Evolutionary conservation across 2,797 vertebrate species (phyloP), one percentile per base, ranked within the genome.

Genomic region (Alosa sapidissima): DNA sequence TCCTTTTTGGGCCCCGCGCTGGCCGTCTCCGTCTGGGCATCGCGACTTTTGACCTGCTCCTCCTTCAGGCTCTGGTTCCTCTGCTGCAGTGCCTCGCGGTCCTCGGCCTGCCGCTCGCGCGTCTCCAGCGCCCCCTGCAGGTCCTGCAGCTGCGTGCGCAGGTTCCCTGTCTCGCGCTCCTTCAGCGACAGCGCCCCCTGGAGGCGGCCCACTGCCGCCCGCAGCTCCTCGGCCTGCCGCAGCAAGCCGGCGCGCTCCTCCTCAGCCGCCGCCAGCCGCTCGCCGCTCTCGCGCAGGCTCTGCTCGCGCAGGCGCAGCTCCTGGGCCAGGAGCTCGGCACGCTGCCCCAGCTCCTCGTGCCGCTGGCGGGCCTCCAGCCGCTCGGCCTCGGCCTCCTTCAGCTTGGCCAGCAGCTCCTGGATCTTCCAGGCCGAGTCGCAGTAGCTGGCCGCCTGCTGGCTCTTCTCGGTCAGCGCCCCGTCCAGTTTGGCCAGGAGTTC

Each of bases 121-220:
- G 93, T 91, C 86, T 96, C 94, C 83, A 95, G 89, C 0, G 91
- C 93, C 0, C 88, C 88, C 82, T 96, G 94, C 0, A 94, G 91
- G 87, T 95, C 94, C 87, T 93, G 96, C 72, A 98, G 94, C 92
- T 96, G 96, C 45, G 89, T 94, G 87, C 93, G 94, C 24, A 98
- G 91, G 90, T 96, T 96, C 84, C 93, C 91, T 0, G 94, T 88
- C 89, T 97, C 96, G 86, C 95, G 94, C 87, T 94, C 95, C 92
- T 97, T 97, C 82, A 92, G 81, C 1, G 92, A 93, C 55, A 97
- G 89, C 0, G 94, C 93, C 19, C 96, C 94, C 87, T 93, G 94
- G 88, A 97, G 95, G 0, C 88, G 91, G 49, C 94, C 92, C 0
- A 93, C 90, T 16, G 95, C 95, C 8, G 90, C 89, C 78, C 94